phyloP scores from a whole-genome alignment of 2,113 vertebrate genomes.

The Pionites leucogaster region DNA sequence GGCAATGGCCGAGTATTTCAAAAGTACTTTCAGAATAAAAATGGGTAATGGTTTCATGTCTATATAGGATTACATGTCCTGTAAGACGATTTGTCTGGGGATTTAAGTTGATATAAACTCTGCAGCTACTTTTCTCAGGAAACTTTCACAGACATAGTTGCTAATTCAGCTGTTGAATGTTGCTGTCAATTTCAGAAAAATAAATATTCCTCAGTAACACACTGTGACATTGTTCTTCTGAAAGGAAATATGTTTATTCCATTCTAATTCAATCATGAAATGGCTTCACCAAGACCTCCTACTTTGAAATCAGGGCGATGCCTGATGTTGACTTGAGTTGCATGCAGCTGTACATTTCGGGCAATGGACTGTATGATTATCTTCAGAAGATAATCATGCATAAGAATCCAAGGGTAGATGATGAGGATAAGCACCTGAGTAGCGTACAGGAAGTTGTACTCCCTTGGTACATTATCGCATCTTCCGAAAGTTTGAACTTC shows the following conservation, averaged over 20 bases:
- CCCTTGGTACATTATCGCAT: background rate
- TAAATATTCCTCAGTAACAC: background rate
- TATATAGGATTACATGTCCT: background rate
- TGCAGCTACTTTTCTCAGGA: background rate
- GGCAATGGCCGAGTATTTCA: background rate
- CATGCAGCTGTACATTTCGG: background rate
- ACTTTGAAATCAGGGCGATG: background rate
- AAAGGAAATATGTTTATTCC: background rate
- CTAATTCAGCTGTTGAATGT: background rate
- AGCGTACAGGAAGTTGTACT: background rate
- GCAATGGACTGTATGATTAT: background rate
- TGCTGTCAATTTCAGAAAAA: background rate
- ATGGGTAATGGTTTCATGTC: background rate
- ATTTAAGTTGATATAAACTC: background rate
- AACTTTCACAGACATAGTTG: background rate
- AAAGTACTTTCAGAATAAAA: background rate
- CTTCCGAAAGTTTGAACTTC: background rate
- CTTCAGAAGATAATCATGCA: background rate
- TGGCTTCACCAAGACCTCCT: background rate
- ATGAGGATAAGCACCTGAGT: background rate
- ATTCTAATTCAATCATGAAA: background rate
- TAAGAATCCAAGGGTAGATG: background rate
- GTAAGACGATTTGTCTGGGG: background rate
- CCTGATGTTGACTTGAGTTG: background rate
- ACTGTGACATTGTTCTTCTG: background rate